Conservation (phyloP, 2,113 vertebrate species). For the Suricata suricatta region DNA sequence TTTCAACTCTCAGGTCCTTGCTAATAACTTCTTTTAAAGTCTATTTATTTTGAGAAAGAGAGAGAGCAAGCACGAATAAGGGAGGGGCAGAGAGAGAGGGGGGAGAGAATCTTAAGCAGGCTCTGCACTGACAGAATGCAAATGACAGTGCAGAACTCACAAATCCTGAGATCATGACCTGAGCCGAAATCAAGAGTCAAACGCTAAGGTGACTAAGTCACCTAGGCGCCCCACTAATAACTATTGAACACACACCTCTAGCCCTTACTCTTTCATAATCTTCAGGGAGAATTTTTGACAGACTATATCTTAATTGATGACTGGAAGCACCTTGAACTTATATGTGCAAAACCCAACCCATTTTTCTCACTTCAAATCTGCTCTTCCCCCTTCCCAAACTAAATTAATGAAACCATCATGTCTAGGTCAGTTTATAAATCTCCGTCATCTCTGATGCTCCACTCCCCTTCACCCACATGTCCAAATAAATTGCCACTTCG, state of each 20-base stretch:
- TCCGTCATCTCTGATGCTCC: neutral
- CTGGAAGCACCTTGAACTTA: neutral
- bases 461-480: neutral
- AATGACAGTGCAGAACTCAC: too few relatives aligned
- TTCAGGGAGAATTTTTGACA: neutral
- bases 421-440: neutral
- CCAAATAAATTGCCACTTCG: neutral
- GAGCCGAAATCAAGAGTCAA: too few relatives aligned
- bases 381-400: neutral
- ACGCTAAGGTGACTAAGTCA: too few relatives aligned
- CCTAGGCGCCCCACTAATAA: neutral
- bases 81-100: too few relatives aligned
- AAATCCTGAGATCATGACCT: too few relatives aligned
- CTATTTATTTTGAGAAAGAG: too few relatives aligned
- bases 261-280: neutral
- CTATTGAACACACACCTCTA: neutral
- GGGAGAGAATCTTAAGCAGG: too few relatives aligned
- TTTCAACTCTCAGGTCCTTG: neutral
- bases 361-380: constrained; percentile 11
- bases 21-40: neutral
- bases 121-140: too few relatives aligned
- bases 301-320: neutral
- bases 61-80: too few relatives aligned
- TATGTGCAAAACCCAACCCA: neutral
- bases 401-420: neutral